Conservation (phyloP, 2,797 vertebrate species). For the Leptodactylus fallax region DNA sequence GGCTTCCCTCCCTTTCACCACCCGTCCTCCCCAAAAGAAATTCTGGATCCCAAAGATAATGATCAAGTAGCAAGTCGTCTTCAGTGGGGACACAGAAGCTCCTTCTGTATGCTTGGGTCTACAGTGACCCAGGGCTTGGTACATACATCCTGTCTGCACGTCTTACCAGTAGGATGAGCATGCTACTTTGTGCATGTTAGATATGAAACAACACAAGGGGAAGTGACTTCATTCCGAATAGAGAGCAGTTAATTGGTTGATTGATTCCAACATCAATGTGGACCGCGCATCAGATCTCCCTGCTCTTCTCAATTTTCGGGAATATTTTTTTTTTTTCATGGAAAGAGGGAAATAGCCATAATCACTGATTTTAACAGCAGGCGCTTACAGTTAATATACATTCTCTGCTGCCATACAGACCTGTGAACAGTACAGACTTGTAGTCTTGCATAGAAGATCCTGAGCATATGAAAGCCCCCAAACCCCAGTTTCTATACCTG, state of each 20-base stretch:
- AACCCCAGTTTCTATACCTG: neutral
- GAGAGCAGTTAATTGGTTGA: conserved; percentile 44
- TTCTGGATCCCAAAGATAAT: conserved; percentile 19
- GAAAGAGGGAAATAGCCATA: neutral
- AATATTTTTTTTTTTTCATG: neutral
- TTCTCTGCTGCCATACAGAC: neutral
- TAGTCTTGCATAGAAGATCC: neutral
- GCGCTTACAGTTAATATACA: no score
- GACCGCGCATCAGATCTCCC: neutral
- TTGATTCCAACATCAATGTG: conserved; percentile 18
- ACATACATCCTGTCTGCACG: neutral
- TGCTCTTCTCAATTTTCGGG: neutral
- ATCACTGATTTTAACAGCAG: neutral
- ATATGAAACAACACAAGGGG: conserved; percentile 28
- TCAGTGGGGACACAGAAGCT: neutral
- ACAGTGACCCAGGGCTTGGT: neutral
- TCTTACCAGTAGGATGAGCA: neutral
- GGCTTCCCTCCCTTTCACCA: conserved; percentile 13
- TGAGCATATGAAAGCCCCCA: neutral
- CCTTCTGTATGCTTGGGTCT: neutral
- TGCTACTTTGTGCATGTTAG: neutral
- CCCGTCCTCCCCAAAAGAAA: conserved; percentile 6
- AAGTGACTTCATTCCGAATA: conserved; percentile 24
- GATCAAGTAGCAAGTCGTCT: conserved; percentile 28
- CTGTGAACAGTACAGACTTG: neutral